Conservation (phyloP, 2,113 vertebrate species). For the Piaya cayana region DNA sequence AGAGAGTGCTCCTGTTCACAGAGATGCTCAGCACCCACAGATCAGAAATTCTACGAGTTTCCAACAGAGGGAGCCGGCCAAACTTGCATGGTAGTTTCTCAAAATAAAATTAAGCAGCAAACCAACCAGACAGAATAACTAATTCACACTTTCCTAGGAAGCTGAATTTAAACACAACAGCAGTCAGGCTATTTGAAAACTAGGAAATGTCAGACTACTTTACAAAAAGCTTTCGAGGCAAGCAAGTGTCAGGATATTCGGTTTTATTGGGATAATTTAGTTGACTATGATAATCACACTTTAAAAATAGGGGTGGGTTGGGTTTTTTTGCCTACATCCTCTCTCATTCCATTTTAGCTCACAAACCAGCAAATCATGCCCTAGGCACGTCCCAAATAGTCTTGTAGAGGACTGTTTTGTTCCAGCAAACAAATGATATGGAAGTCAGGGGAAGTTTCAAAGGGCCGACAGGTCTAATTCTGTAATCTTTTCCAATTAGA, state of each 20-base stretch:
- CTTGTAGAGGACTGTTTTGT: not conserved
- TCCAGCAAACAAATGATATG: not conserved
- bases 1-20: not conserved
- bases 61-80: not conserved
- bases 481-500: not conserved
- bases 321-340: not conserved
- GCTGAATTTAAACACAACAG: not conserved
- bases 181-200: not conserved
- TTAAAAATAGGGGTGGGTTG: no score
- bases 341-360: not conserved
- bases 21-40: not conserved
- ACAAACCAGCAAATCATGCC: not conserved
- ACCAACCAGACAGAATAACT: not conserved
- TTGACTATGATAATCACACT: not conserved
- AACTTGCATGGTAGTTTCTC: not conserved
- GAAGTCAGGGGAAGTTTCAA: not conserved
- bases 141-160: not conserved
- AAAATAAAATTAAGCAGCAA: not conserved
- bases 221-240: not conserved
- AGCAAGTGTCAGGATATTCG: not conserved
- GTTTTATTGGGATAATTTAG: not conserved
- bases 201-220: not conserved
- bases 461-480: not conserved
- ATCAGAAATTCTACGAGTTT: not conserved
- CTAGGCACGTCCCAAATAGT: not conserved